Base-by-base conservation (phyloP, 2,888 invertebrate genomes). In the Leptarthrus brevirostris region DNA sequence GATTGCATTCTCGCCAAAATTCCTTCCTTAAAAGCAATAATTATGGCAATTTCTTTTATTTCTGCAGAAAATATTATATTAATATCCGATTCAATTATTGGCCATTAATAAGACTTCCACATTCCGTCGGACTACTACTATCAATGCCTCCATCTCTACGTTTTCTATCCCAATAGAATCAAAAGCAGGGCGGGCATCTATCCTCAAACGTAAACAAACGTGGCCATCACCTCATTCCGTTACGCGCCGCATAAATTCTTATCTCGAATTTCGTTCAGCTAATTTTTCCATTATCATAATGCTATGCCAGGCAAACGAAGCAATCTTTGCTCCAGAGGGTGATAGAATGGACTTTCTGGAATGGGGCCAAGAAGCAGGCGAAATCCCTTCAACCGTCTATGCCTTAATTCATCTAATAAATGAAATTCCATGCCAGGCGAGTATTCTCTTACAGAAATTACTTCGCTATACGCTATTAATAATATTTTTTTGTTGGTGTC, bases 271-370 rank as follows among this genome's bases (percentile, higher is more conserved):
- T 76, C 76, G 66, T 76, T 76, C 69, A 74, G 74, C 76, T 76
- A 76, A 76, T 76, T 74, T 76, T 76, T 76, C 74, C 76, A 76
- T 76, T 76, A 76, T 76, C 74, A 76, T 76, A 76, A 76, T 74
- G 74, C 73, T 34, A 26, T 47, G 47, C 54, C 69, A 66, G 56
- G 53, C 53, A 73, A 73, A 54, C 36, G 54, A 69, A 52, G 69
- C 69, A 69, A 69, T 34, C 69, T 52, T 52, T 52, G 69, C 34
- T 20, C 20, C 8, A 16, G 34, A 54, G 26, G 54, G 24, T 26
- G 30, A 26, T 12, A 54, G 1, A 5, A 24, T 14, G 54, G 26
- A 12, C 54, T n/a, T 2, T 24, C 14, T 2, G 18, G 6, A 40
- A 1, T 12, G 49, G n/a, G n/a, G 14, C 30, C 22, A 1, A 52